phyloP scores from a whole-genome alignment of 2,797 vertebrate genomes.

The Danio choprae region DNA sequence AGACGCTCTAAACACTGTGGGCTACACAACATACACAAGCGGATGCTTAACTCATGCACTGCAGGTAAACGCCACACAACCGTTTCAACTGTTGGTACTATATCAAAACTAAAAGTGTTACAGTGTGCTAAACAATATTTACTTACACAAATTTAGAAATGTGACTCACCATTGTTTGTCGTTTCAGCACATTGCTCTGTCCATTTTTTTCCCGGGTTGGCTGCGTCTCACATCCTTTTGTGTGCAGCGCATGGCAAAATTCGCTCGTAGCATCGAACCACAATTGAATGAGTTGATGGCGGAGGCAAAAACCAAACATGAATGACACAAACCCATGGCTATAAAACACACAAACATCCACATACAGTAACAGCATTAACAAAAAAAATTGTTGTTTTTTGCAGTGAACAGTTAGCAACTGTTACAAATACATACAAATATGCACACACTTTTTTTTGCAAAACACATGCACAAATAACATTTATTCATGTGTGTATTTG shows the following conservation, averaged over 20 bases:
- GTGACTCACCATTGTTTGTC: background rate
- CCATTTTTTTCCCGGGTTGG: conserved; percentile 72
- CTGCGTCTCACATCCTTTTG: conserved; percentile 70
- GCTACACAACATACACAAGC: conserved; percentile 75
- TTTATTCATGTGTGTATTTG: background rate
- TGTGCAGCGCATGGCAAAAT: conserved; percentile 55
- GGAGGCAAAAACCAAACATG: conserved; percentile 46
- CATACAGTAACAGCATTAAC: background rate
- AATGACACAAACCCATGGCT: conserved; percentile 5
- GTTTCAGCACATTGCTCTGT: conserved; percentile 66
- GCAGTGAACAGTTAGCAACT: background rate
- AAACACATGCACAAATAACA: too few species aligned
- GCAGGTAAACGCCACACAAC: conserved; percentile 71
- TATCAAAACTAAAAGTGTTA: background rate
- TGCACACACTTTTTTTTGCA: background rate
- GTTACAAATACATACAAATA: background rate
- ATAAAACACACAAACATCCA: background rate
- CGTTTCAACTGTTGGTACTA: background rate
- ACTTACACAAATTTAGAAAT: too few species aligned
- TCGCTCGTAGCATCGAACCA: background rate
- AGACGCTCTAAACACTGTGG: conserved; percentile 82
- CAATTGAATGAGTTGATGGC: conserved; percentile 24
- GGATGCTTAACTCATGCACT: conserved; percentile 80
- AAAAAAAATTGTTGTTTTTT: background rate
- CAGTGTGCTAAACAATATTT: background rate